Percentiles rank a stretch among this genome's conserved stretches.
Conservation (phyloP, 2,113 vertebrate species). For the Conger conger region DNA sequence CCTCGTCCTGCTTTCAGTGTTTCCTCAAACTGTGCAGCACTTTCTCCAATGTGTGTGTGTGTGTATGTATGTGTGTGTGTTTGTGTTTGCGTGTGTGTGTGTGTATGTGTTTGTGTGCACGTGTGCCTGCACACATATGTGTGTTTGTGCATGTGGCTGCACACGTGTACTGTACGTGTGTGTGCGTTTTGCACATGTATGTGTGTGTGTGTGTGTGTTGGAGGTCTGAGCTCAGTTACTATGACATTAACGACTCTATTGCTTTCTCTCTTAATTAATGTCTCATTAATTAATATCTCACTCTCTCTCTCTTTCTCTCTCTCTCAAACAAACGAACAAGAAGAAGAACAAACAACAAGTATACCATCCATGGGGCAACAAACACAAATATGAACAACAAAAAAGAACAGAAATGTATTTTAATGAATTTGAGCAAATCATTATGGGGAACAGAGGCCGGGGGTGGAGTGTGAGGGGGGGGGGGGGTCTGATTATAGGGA, state of each 20-base stretch:
- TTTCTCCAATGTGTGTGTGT: neutral
- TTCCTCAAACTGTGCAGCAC: neutral
- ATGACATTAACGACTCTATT: too few relatives aligned
- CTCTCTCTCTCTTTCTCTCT: neutral
- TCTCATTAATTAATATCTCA: neutral
- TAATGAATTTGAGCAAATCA: conserved; percentile 25
- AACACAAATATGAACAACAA: neutral
- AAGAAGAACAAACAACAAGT: neutral
- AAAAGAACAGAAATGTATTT: neutral
- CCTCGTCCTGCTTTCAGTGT: neutral
- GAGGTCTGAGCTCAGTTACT: too few relatives aligned
- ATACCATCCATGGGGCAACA: neutral
- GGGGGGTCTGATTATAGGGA: conserved; percentile 30
- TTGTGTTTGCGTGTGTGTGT: neutral
- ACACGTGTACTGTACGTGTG: too few relatives aligned
- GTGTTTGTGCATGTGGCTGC: too few relatives aligned
- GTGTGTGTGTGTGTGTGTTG: too few relatives aligned
- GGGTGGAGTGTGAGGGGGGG: neutral
- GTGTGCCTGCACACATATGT: too few relatives aligned
- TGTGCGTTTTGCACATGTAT: too few relatives aligned
- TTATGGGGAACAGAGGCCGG: neutral
- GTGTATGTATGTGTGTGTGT: too few relatives aligned
- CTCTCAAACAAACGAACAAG: neutral
- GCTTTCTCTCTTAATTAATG: too few relatives aligned
- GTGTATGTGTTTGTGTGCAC: neutral